These are phyloP conservation scores for Garrulus glandarius DNA, from an alignment of 2,797 vertebrate genomes.

Conservation along the genomic window DNA sequence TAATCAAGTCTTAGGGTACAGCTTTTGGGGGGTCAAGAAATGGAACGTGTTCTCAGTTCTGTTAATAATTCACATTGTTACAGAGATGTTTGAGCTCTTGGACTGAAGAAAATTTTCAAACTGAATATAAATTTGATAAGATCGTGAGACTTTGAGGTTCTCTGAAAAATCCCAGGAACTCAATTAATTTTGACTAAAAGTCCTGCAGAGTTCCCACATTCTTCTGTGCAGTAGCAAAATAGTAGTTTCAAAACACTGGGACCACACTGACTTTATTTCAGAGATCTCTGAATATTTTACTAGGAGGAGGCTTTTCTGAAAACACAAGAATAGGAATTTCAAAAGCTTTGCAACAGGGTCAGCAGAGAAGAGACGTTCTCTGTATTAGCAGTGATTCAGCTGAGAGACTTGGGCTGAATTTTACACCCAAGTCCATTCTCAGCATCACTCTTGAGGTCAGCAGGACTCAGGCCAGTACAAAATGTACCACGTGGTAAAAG, in stretches of 20 bases:
- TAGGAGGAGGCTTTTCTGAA: background rate
- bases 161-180: background rate
- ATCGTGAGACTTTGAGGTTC: background rate
- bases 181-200: background rate
- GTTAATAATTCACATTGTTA: background rate
- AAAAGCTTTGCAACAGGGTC: background rate
- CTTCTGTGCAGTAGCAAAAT: background rate
- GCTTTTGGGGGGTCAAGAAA: background rate
- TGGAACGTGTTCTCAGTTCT: background rate
- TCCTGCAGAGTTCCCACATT: background rate
- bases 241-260: background rate
- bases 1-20: background rate
- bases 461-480: background rate
- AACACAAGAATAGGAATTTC: background rate
- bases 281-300: background rate
- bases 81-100: background rate
- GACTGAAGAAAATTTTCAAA: background rate
- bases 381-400: background rate
- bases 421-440: background rate
- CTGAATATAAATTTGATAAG: background rate
- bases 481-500: fast-evolving
- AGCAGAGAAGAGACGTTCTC: background rate
- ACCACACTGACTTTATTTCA: background rate
- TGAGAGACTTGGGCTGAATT: background rate
- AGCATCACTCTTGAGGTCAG: background rate